Evolutionary conservation across 2,888 invertebrate genomes (phyloP).

Genomic region (Dexiosoma caninum): DNA sequence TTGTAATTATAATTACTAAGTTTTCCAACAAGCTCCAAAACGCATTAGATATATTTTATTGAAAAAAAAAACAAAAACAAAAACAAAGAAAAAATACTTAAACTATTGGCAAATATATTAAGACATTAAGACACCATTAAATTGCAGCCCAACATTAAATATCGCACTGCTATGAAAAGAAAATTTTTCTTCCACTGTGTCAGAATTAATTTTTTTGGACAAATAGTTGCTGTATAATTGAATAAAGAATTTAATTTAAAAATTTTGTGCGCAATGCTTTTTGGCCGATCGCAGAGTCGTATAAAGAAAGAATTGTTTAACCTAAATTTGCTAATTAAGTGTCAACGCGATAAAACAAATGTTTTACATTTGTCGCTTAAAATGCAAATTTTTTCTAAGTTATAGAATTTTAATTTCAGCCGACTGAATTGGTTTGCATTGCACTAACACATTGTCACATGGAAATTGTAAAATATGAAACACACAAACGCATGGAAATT

Average conservation of each 20-base stretch:
- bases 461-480: not conserved
- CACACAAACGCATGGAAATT: not conserved
- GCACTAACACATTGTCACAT: not conserved
- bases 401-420: constrained; percentile 62
- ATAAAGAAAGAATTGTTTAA: constrained; percentile 68
- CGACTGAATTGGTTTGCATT: constrained; percentile 53
- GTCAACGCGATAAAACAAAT: constrained; percentile 76
- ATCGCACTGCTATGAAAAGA: not conserved
- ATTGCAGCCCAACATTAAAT: not conserved
- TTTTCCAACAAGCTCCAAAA: constrained; percentile 6
- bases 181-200: not conserved
- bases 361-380: constrained; percentile 71
- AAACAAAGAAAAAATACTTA: not conserved
- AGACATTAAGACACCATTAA: not conserved
- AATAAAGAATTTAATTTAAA: constrained; percentile 21
- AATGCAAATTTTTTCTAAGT: constrained; percentile 57
- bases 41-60: constrained; percentile 10
- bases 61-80: not conserved
- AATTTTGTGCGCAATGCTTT: not conserved
- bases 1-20: constrained; percentile 42
- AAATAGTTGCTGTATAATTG: not conserved
- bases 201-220: constrained; percentile 42
- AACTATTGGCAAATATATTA: not conserved
- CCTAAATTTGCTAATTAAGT: constrained; percentile 75
- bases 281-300: not conserved